Percentiles rank a stretch among this genome's conserved stretches.
Evolutionary conservation across 2,888 invertebrate species (phyloP).

Genomic region (Conchocele bisecta): DNA sequence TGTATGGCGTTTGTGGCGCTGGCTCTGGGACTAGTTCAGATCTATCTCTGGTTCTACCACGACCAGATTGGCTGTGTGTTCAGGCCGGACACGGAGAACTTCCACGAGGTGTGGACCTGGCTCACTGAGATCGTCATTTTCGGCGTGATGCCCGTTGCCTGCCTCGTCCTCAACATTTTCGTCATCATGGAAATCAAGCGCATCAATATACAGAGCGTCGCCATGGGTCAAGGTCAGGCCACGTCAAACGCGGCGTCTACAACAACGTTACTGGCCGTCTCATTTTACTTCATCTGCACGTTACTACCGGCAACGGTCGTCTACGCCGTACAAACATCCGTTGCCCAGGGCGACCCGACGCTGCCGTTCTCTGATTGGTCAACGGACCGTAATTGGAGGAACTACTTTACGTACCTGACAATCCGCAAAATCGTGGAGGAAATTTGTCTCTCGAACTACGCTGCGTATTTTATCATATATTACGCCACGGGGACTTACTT

Average conservation of each 20-base stretch:
- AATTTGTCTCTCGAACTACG: conserved; percentile 80
- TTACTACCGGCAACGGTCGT: conserved; percentile 81
- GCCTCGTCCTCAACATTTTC: conserved; percentile 79
- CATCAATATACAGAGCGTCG: conserved; percentile 69
- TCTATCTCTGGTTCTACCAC: conserved; percentile 78
- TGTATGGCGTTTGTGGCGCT: conserved; percentile 64
- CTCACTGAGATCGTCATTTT: conserved; percentile 78
- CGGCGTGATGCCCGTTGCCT: conserved; percentile 76
- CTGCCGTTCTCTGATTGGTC: conserved; percentile 61
- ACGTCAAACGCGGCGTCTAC: conserved; percentile 78
- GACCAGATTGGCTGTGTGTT: conserved; percentile 66
- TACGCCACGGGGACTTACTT: conserved; percentile 80
- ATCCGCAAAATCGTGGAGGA: conserved; percentile 77
- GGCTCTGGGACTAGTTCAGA: conserved; percentile 71
- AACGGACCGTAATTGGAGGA: conserved; percentile 74
- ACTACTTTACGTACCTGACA: conserved; percentile 74
- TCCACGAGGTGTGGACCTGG: conserved; percentile 79
- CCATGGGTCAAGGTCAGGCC: conserved; percentile 48
- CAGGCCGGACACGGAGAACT: conserved; percentile 51
- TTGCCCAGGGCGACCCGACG: conserved; percentile 64
- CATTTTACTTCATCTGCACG: conserved; percentile 82
- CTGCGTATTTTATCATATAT: conserved; percentile 82
- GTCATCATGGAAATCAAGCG: conserved; percentile 79
- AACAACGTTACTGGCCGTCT: conserved; percentile 80
- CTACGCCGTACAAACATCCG: conserved; percentile 74